These are phyloP conservation scores for Zeuzera pyrina DNA, from an alignment of 2,888 invertebrate genomes.

Conservation along the genomic window DNA sequence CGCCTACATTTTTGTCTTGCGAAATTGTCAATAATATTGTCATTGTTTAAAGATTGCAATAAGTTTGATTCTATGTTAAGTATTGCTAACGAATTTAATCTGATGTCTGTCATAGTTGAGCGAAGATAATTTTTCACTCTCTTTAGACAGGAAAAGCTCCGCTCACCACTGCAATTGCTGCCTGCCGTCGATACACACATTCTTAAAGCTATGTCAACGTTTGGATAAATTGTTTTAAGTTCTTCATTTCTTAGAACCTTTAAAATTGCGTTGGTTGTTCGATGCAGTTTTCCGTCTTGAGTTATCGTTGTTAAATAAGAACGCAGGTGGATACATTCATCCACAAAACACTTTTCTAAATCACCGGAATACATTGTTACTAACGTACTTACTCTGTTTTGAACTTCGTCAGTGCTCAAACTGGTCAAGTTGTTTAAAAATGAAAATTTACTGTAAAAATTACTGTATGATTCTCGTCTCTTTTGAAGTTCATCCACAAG, in stretches of 20 bases:
- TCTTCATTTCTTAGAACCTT: constrained; percentile 1
- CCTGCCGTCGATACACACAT: constrained; percentile 4
- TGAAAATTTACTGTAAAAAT: constrained; percentile 1
- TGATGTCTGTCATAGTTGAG: constrained; percentile 1
- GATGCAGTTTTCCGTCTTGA: constrained; percentile 1
- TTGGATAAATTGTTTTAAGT: constrained; percentile 3
- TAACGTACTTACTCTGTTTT: constrained; percentile 1
- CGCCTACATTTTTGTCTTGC: no score
- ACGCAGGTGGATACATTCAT: not conserved
- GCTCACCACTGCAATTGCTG: constrained; percentile 3
- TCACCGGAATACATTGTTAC: not conserved
- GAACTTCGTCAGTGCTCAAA: constrained; percentile 1
- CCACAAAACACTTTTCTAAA: not conserved
- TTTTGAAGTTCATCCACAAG: constrained; percentile 1
- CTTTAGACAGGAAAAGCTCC: constrained; percentile 1
- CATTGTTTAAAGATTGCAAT: constrained; percentile 4
- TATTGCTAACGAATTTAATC: constrained; percentile 9
- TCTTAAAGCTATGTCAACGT: constrained; percentile 3
- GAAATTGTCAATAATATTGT: no score
- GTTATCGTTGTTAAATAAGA: constrained; percentile 3
- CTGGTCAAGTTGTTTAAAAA: constrained; percentile 1
- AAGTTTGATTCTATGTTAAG: constrained; percentile 5
- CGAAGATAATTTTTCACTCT: constrained; percentile 1
- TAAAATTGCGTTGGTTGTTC: constrained; percentile 3
- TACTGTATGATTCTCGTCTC: constrained; percentile 1